Evolutionary conservation across 2,888 invertebrate species (phyloP).

Genomic region (Flabesymbios commensalis): DNA sequence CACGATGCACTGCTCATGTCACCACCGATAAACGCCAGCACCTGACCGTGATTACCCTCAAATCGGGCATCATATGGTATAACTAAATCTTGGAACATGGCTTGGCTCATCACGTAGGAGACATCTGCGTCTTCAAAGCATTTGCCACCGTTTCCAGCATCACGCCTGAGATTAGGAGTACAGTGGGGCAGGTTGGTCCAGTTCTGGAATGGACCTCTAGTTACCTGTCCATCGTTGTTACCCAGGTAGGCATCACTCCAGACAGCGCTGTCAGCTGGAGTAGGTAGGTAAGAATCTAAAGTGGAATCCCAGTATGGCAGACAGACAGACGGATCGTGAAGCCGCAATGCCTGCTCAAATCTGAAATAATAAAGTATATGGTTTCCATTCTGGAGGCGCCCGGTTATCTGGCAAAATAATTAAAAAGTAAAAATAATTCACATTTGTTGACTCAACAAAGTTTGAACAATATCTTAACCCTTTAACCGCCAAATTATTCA

Average conservation of each 20-base stretch:
- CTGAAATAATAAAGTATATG: too few relatives aligned
- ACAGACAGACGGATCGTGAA: constrained; percentile 50
- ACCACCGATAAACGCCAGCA: constrained; percentile 53
- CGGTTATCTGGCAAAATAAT: too few relatives aligned
- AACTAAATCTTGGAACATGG: constrained; percentile 1
- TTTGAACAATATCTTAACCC: too few relatives aligned
- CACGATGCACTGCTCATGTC: constrained; percentile 49
- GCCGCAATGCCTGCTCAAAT: constrained; percentile 42
- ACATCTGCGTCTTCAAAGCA: too few relatives aligned
- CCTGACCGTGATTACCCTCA: constrained; percentile 43
- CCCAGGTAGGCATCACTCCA: constrained; percentile 54
- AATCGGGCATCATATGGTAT: constrained; percentile 35
- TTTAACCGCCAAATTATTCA: too few relatives aligned
- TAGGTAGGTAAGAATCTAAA: constrained; percentile 55
- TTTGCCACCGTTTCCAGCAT: too few relatives aligned
- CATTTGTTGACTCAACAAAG: too few relatives aligned
- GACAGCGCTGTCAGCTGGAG: constrained; percentile 51
- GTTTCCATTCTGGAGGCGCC: too few relatives aligned
- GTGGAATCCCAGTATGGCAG: constrained; percentile 61
- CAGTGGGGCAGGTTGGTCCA: too few relatives aligned
- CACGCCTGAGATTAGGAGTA: too few relatives aligned
- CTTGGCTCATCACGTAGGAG: constrained; percentile 4
- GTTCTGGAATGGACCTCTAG: too few relatives aligned
- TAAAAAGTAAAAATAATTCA: too few relatives aligned
- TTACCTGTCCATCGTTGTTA: constrained; percentile 49